phyloP scores from a whole-genome alignment of 1,140 invertebrate genomes.

The Andricus grossulariae region DNA sequence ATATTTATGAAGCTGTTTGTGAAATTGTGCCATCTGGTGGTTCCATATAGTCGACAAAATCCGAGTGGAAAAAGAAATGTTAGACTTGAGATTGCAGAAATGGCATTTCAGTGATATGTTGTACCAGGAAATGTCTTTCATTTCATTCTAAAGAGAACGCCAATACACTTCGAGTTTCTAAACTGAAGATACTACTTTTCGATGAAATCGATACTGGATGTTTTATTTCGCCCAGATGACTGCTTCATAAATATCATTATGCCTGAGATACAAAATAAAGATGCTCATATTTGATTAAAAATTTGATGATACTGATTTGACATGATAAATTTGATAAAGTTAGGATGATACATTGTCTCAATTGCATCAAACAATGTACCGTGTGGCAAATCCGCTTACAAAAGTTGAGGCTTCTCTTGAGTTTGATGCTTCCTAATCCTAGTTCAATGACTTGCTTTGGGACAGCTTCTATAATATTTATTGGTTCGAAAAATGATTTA shows the following conservation, averaged over 20 bases:
- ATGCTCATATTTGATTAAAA: not conserved
- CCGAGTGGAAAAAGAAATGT: not conserved
- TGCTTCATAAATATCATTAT: slow-evolving; percentile 5
- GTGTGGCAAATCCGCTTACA: not conserved
- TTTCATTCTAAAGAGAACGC: not conserved
- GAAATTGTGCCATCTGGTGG: not conserved
- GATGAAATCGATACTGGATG: slow-evolving; percentile 5
- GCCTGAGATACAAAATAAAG: not conserved
- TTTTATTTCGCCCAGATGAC: slow-evolving; percentile 7
- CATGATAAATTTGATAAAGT: not conserved
- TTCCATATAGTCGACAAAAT: slow-evolving; percentile 1
- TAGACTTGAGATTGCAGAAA: slow-evolving; percentile 12
- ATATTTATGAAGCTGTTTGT: slow-evolving; percentile 16
- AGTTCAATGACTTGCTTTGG: not conserved
- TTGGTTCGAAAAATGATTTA: no score
- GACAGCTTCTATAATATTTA: no score
- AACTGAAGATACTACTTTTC: not conserved
- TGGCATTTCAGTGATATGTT: slow-evolving; percentile 21
- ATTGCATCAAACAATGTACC: not conserved
- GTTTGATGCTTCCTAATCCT: not conserved
- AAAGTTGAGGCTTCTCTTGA: slow-evolving; percentile 2
- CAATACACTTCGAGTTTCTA: not conserved
- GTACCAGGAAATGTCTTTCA: slow-evolving; percentile 5
- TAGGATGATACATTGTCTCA: not conserved
- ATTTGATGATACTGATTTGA: not conserved